phyloP scores from a whole-genome alignment of 2,888 invertebrate species.

The Anticlea derivata region DNA sequence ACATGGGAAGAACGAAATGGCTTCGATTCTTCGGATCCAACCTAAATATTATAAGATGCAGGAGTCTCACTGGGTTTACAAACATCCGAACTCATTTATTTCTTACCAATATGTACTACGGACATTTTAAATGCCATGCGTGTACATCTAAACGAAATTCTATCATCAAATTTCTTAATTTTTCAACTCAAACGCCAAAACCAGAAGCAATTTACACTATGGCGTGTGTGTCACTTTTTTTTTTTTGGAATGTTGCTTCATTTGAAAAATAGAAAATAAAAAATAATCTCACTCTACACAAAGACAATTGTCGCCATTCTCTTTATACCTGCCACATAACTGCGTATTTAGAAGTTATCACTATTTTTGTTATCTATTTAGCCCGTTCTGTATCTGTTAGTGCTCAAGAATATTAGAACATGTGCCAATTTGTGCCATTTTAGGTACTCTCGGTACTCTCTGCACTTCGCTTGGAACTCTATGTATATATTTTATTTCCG shows the following conservation, averaged over 20 bases:
- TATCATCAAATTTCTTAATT: slow-evolving; percentile 69
- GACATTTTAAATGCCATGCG: slow-evolving; percentile 76
- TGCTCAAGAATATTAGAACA: no score
- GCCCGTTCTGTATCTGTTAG: no score
- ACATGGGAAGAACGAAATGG: slow-evolving; percentile 72
- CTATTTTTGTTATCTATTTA: no score
- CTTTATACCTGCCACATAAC: not conserved
- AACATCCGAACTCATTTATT: slow-evolving; percentile 41
- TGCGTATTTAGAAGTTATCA: no score
- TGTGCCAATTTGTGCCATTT: no score
- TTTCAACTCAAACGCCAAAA: slow-evolving; percentile 80
- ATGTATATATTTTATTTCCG: no score
- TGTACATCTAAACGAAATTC: slow-evolving; percentile 59
- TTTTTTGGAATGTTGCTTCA: slow-evolving; percentile 60
- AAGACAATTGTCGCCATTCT: slow-evolving; percentile 17
- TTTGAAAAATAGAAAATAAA: slow-evolving; percentile 7
- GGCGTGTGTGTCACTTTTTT: slow-evolving; percentile 83
- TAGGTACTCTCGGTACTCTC: no score
- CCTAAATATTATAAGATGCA: slow-evolving; percentile 64
- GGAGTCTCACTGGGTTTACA: slow-evolving; percentile 45
- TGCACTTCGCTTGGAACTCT: no score
- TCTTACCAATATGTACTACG: slow-evolving; percentile 75
- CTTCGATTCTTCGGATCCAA: slow-evolving; percentile 78
- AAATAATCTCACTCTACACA: slow-evolving; percentile 4
- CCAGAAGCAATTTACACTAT: slow-evolving; percentile 82